phyloP scores from a whole-genome alignment of 2,797 vertebrate species.

The Sebastiscus tertius region DNA sequence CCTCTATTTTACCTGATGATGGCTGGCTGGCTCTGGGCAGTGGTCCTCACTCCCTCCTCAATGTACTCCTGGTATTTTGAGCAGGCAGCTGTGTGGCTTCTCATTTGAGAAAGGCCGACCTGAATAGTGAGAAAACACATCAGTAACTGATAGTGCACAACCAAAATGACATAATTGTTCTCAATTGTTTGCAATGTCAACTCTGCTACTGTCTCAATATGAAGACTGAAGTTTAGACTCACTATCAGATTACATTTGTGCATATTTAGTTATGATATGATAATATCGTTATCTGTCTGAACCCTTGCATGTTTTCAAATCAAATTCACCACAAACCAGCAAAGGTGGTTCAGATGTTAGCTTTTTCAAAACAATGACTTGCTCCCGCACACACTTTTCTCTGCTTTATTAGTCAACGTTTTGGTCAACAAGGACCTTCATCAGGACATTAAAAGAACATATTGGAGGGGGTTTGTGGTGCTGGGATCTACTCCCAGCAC shows the following conservation, averaged over 20 bases:
- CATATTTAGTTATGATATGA: neutral
- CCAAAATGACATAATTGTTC: neutral
- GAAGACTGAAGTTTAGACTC: neutral
- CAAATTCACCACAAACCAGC: neutral
- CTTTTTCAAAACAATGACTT: neutral
- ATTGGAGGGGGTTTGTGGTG: too few species aligned
- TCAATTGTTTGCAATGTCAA: neutral
- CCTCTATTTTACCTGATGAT: slow-evolving; percentile 83
- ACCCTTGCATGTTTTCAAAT: neutral
- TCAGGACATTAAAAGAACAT: too few species aligned
- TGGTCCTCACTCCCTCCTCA: slow-evolving; percentile 93
- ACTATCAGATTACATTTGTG: neutral
- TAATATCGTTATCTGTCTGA: neutral
- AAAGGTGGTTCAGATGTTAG: neutral
- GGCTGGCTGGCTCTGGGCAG: slow-evolving; percentile 89
- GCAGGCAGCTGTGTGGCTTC: slow-evolving; percentile 89
- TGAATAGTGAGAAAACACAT: slow-evolving; percentile 58
- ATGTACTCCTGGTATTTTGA: slow-evolving; percentile 95
- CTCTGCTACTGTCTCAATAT: neutral
- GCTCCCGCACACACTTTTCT: too few species aligned
- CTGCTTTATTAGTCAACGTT: too few species aligned
- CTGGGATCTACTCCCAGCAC: too few species aligned
- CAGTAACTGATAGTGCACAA: neutral
- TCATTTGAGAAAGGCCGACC: slow-evolving; percentile 93
- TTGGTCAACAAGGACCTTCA: too few species aligned